Percentiles rank a stretch among this genome's conserved stretches.
These are phyloP conservation scores for Solea senegalensis DNA, from an alignment of 2,113 vertebrate species.

Conservation along the genomic window DNA sequence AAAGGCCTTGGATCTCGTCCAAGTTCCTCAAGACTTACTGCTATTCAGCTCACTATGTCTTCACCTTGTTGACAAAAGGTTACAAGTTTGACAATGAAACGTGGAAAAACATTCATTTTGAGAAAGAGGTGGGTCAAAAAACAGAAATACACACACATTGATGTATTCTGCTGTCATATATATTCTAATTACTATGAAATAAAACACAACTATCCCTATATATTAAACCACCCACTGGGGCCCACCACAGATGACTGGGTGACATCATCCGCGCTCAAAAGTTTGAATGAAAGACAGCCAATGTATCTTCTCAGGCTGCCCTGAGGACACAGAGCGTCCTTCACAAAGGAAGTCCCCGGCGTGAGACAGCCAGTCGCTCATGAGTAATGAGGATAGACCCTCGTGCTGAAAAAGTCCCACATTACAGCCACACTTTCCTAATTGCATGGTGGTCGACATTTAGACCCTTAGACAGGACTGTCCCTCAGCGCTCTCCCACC, in stretches of 20 bases:
- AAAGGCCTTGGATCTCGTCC: slow-evolving; percentile 74
- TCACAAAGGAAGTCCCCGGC: slow-evolving; percentile 50
- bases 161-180: background rate
- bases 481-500: slow-evolving; percentile 18
- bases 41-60: slow-evolving; percentile 88
- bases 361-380: background rate
- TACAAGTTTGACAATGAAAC: slow-evolving; percentile 88
- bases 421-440: slow-evolving; percentile 27
- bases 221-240: slow-evolving; percentile 28
- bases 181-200: background rate
- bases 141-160: background rate
- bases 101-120: slow-evolving; percentile 88
- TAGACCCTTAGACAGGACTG: slow-evolving; percentile 1
- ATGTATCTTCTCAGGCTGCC: slow-evolving; percentile 16
- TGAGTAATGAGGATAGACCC: slow-evolving; percentile 35
- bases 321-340: background rate
- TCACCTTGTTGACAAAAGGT: slow-evolving; percentile 85
- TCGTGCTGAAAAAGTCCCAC: slow-evolving; percentile 7
- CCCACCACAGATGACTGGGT: slow-evolving; percentile 3
- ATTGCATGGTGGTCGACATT: slow-evolving; percentile 14
- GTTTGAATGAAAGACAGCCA: slow-evolving; percentile 21
- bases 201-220: background rate
- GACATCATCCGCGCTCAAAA: slow-evolving; percentile 33
- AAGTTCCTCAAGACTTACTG: slow-evolving; percentile 87
- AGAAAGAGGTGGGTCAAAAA: slow-evolving; percentile 82